Evolutionary conservation across 1,140 invertebrate genomes (phyloP).

Genomic region (Andrena cerasifolii): DNA sequence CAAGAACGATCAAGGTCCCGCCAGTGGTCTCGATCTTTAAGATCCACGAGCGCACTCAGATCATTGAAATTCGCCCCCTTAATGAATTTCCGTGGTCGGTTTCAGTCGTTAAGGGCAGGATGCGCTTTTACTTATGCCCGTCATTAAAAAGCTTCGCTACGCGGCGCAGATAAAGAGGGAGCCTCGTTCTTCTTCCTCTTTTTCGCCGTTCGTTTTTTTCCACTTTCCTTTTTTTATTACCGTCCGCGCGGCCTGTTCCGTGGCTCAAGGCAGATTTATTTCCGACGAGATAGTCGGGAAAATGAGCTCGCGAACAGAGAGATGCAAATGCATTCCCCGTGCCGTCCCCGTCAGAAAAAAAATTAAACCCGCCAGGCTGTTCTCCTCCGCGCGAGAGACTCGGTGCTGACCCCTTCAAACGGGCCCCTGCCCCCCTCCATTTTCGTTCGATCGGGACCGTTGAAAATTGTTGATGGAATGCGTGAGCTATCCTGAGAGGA

Average conservation of each 20-base stretch:
- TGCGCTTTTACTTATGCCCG: constrained; percentile 58
- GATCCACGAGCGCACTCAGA: constrained; percentile 9
- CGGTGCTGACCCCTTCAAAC: constrained; percentile 18
- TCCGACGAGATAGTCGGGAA: constrained; percentile 51
- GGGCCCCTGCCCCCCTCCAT: neutral
- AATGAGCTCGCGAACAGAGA: constrained; percentile 58
- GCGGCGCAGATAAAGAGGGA: constrained; percentile 41
- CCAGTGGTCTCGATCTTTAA: neutral
- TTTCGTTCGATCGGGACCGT: neutral
- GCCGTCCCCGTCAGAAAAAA: constrained; percentile 42
- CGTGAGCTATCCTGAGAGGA: too few species aligned
- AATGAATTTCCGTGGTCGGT: constrained; percentile 55
- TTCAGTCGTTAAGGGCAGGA: constrained; percentile 59
- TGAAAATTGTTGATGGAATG: neutral
- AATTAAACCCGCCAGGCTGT: constrained; percentile 16
- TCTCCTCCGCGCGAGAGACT: neutral
- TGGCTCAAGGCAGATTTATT: constrained; percentile 54
- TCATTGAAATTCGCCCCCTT: constrained; percentile 37
- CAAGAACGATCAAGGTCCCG: neutral
- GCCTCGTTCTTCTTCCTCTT: constrained; percentile 17
- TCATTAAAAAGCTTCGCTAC: constrained; percentile 57
- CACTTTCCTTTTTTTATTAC: constrained; percentile 16
- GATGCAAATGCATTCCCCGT: constrained; percentile 44
- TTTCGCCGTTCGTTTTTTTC: neutral
- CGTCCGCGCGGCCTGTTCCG: constrained; percentile 41